A percentile compares a stretch with the other conserved stretches of the same genome.
Conservation (phyloP, 2,113 vertebrate species). For the Peromyscus leucopus region DNA sequence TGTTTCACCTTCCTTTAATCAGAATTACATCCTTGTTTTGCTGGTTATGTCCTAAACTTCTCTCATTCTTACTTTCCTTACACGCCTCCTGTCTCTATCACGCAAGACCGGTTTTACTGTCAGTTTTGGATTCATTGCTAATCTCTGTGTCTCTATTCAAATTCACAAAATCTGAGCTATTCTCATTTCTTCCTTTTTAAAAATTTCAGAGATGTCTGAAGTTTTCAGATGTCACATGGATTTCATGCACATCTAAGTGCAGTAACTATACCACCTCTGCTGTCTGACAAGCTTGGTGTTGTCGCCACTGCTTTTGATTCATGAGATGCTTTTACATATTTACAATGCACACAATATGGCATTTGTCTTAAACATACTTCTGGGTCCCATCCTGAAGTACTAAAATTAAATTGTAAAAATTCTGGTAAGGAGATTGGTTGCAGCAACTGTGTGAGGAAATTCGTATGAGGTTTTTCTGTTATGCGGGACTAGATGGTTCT, state of each 20-base stretch:
- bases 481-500: neutral
- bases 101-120: neutral
- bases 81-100: neutral
- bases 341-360: neutral
- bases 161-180: neutral
- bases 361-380: neutral
- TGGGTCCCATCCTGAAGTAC: neutral
- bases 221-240: neutral
- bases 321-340: neutral
- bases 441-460: neutral
- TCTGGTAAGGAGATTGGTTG: neutral
- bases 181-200: neutral
- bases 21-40: neutral
- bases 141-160: neutral
- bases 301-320: neutral
- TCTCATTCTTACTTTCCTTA: neutral
- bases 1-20: neutral
- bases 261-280: neutral
- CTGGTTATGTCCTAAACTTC: no score
- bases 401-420: neutral
- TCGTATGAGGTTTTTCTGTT: neutral
- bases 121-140: neutral
- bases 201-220: neutral
- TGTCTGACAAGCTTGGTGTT: neutral
- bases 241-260: neutral